phyloP scores from a whole-genome alignment of 2,113 vertebrate genomes.

The Mesoclemmys tuberculata region DNA sequence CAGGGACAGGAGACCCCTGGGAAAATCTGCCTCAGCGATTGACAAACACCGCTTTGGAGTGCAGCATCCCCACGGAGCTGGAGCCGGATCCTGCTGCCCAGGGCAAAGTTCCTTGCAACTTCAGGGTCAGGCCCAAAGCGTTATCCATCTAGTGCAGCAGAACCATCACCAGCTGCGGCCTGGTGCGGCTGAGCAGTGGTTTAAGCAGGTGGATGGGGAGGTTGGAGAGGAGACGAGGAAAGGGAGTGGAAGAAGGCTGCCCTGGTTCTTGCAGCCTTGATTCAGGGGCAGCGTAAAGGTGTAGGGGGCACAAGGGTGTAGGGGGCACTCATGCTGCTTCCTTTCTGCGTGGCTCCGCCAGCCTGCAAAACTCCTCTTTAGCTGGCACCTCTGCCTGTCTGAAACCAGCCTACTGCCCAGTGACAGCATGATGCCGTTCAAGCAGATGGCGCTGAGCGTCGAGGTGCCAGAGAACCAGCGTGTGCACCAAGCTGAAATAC shows the following conservation, averaged over 20 bases:
- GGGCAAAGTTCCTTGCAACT: background rate
- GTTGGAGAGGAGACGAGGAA: background rate
- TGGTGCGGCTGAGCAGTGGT: background rate
- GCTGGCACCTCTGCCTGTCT: background rate
- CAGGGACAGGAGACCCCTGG: background rate
- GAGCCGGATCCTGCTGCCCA: background rate
- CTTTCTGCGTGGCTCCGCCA: background rate
- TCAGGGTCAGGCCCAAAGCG: background rate
- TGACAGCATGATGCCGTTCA: background rate
- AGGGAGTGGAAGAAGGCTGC: background rate
- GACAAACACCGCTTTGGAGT: background rate
- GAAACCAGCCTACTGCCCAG: background rate
- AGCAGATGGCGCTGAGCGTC: background rate
- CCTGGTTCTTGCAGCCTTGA: background rate
- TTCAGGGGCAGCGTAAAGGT: background rate
- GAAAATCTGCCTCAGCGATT: background rate
- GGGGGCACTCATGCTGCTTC: background rate
- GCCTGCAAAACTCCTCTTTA: background rate
- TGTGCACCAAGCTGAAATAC: background rate
- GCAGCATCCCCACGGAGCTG: background rate
- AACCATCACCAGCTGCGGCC: background rate
- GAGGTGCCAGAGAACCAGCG: background rate
- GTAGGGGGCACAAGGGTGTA: background rate
- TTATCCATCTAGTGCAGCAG: background rate
- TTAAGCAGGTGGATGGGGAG: background rate